These are phyloP conservation scores for Leuciscus waleckii DNA, from an alignment of 2,797 vertebrate genomes.

Conservation along the genomic window DNA sequence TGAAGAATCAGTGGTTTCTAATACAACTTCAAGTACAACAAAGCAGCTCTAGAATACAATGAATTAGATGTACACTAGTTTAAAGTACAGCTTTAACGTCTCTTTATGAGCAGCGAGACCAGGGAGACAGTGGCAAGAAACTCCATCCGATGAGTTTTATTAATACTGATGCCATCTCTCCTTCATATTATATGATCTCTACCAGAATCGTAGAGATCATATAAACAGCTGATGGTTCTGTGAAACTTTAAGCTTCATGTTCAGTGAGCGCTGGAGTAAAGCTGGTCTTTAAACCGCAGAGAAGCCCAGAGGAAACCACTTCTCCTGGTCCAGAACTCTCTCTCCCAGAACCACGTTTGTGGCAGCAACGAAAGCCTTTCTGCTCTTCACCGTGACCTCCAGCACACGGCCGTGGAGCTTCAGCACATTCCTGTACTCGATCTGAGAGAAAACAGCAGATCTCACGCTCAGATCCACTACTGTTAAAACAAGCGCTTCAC, in stretches of 20 bases:
- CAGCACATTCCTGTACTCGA: conserved; percentile 76
- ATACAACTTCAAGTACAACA: not conserved
- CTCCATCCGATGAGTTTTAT: not conserved
- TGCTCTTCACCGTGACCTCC: conserved; percentile 86
- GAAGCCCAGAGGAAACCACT: conserved; percentile 82
- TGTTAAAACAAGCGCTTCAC: no score
- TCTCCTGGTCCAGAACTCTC: conserved; percentile 74
- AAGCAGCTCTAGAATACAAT: not conserved
- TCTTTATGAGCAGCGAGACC: not conserved
- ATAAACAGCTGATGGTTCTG: not conserved
- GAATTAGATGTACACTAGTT: not conserved
- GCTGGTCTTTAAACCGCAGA: conserved; percentile 64
- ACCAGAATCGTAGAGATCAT: not conserved
- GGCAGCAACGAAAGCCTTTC: conserved; percentile 78
- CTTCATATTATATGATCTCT: not conserved
- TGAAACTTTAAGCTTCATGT: not conserved
- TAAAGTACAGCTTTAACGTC: not conserved
- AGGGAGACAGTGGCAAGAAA: no score
- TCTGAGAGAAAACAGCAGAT: conserved; percentile 66
- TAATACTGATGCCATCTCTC: not conserved
- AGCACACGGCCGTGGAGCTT: conserved; percentile 77
- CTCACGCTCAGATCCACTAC: not conserved
- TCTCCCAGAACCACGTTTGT: conserved; percentile 79
- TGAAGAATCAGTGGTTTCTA: not conserved
- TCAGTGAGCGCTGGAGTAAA: not conserved